Base-by-base conservation (phyloP, 2,113 vertebrate species). In the Sinocyclocheilus maitianheensis region DNA sequence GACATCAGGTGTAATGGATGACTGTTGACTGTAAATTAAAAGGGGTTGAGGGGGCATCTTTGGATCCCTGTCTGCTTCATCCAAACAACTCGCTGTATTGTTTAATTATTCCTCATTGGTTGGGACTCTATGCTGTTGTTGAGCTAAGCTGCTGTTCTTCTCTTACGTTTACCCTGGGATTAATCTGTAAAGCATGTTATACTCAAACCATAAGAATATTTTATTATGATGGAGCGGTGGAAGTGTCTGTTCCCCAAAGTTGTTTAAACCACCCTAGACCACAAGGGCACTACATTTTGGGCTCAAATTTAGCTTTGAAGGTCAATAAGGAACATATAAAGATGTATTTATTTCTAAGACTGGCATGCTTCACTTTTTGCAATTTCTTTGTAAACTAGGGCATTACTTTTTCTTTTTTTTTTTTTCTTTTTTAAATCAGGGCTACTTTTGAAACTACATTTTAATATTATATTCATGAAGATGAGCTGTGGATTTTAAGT, bases 361-460 rank as follows among this genome's bases (percentile, higher is more conserved):
- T 2, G n/a, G 65, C 65, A 80, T 88, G 84, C 24, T 85, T 63
- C 5, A 40, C 14, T 77, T 85, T 55, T 75, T 81, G 34, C 8
- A 43, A 62, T 85, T 48, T 14, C 65, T 80, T 84, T 67, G 58
- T 83, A 81, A 86, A 84, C 58, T 80, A 34, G 84, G 80, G 84
- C 87, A 86, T 86, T 83, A 55, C 40, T 9, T 12, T 55, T 30
- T 18, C 14, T 8, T 88, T 24, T n/a, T 22, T 7, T n/a, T 60
- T 62, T 65, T 10, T 40, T 71, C 43, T 37, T 69, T 13, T 26
- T 67, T 30, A 7, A 43, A 5, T 72, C 62, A 76, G 79, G 34
- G 71, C 20, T 85, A 37, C 75, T 71, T 69, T 10, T 77, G 77
- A 77, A 77, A 60, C 14, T 37, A 24, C 37, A 16, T 81, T 85